Evolutionary conservation across 2,797 vertebrate species (phyloP).

Genomic region (Rhyacichthys aspro): DNA sequence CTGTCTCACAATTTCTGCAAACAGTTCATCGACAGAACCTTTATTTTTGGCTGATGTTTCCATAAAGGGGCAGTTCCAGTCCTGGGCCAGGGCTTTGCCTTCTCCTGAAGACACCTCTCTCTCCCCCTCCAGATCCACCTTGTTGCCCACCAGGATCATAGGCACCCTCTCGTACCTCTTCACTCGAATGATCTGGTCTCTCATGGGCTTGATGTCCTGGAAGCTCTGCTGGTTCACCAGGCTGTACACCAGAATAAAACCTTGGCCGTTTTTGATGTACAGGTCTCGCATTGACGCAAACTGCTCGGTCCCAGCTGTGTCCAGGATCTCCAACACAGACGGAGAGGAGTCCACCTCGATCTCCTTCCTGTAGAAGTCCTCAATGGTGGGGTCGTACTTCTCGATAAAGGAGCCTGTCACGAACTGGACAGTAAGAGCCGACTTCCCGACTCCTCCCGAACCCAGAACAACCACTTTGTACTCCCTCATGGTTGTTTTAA

Average conservation of each 20-base stretch:
- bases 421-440: conserved; percentile 92
- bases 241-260: conserved; percentile 92
- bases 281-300: conserved; percentile 94
- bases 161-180: conserved; percentile 94
- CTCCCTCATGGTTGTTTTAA: conserved; percentile 84
- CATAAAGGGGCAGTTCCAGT: conserved; percentile 96
- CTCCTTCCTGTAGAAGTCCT: conserved; percentile 95
- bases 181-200: conserved; percentile 95
- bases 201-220: conserved; percentile 95
- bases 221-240: conserved; percentile 95
- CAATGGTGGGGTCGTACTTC: conserved; percentile 94
- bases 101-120: conserved; percentile 92
- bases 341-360: conserved; percentile 96
- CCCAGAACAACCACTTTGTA: conserved; percentile 95
- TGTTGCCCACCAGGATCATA: conserved; percentile 98
- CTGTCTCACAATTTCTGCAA: conserved; percentile 94
- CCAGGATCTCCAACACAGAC: conserved; percentile 93
- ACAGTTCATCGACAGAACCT: conserved; percentile 93
- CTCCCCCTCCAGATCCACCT: conserved; percentile 95
- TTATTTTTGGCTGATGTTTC: conserved; percentile 98
- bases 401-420: conserved; percentile 94
- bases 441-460: conserved; percentile 93
- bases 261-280: conserved; percentile 94
- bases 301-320: conserved; percentile 93
- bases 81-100: conserved; percentile 93